Evolutionary conservation across 2,888 invertebrate genomes (phyloP), one percentile per base, ranked within the genome.

Genomic region (Volucella bombylans): DNA sequence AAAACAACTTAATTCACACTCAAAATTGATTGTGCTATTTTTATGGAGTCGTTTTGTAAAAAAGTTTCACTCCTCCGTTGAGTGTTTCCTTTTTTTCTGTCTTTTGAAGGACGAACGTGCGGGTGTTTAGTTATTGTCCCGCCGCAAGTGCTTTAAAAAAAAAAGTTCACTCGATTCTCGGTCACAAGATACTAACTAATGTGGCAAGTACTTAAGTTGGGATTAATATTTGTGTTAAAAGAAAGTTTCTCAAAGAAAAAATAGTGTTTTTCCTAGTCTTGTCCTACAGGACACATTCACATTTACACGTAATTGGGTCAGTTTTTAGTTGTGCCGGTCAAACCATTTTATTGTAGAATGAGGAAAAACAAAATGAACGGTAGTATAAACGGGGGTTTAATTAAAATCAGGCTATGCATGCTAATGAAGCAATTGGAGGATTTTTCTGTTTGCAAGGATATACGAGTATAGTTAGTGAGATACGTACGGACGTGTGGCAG

Each of bases 21-120:
- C 79, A 45, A 69, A 82, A 82, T 79, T 82, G 79, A 82, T 82
- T 82, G 79, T 79, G 31, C 82, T 64, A 79, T 73, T 82, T 82
- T 79, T 64, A 64, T 23, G 14, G 62, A 82, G 43, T 62, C 62
- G 55, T 67, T 78, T 49, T 41, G 61, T 14, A 57, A 39, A 65
- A 31, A 72, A 50, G 18, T 82, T 67, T 67, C 45, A 10, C 67
- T 49, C 41, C 18, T 31, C 43, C 55, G 23, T 68, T 55, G 6
- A 10, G 8, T 55, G 39, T 62, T 49, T 41, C 49, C 41, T n/a
- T 8, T 43, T 61, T 77, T 55, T 59, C 1, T 18, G 23, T 61
- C n/a, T 31, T 39, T 15, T 55, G 12, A 12, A 47, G 62, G 54
- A 59, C 38, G 47, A 50, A 73, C 59, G 68, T 78, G 52, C 59